Conservation (phyloP, 2,888 invertebrate species). For the Graphium colonna region DNA sequence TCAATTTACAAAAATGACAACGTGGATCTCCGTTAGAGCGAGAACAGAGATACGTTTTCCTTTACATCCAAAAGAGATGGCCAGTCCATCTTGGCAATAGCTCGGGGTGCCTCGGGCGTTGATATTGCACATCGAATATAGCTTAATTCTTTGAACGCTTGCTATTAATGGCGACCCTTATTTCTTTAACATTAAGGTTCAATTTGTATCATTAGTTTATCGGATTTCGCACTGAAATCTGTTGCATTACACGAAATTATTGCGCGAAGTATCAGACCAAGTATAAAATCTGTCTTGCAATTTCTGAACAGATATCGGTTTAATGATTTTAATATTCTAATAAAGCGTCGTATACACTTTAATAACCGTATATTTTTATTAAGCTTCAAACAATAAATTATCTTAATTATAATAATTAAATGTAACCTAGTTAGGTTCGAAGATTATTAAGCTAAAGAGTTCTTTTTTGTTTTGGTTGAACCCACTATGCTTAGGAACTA, state of each 20-base stretch:
- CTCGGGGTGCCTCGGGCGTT: constrained; percentile 59
- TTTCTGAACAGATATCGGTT: neutral
- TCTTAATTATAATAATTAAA: too few species aligned
- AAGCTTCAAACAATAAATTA: too few species aligned
- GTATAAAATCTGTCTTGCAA: neutral
- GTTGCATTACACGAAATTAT: neutral
- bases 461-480: too few species aligned
- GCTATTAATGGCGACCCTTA: constrained; percentile 37
- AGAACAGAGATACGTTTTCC: constrained; percentile 28
- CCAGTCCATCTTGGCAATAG: constrained; percentile 44
- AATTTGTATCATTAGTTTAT: neutral
- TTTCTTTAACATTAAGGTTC: constrained; percentile 27
- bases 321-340: neutral
- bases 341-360: neutral
- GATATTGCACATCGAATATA: constrained; percentile 53
- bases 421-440: too few species aligned
- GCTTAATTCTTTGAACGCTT: constrained; percentile 41
- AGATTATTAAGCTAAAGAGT: too few species aligned
- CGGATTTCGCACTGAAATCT: neutral
- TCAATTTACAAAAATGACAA: constrained; percentile 73
- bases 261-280: neutral
- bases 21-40: constrained; percentile 42
- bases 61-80: constrained; percentile 36
- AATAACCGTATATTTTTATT: too few species aligned
- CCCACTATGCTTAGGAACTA: too few species aligned